phyloP scores from a whole-genome alignment of 2,888 invertebrate genomes.

The Luperina testacea region DNA sequence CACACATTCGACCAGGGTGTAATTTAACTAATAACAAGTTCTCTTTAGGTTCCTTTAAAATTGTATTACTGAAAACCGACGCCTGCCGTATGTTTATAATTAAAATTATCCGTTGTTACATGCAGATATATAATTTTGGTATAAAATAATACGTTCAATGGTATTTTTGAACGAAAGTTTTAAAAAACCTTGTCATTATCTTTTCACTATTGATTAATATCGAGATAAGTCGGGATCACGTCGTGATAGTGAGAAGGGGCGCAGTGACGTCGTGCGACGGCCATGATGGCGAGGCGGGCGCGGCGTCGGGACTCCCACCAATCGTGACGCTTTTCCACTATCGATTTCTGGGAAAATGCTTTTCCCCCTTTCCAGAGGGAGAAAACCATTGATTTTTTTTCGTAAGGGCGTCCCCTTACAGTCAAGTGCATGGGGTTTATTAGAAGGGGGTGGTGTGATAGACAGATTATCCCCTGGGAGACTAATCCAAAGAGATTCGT shows the following conservation, averaged over 20 bases:
- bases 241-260: constrained; percentile 32
- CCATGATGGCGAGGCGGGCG: constrained; percentile 83
- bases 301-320: constrained; percentile 80
- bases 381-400: constrained; percentile 19
- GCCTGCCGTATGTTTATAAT: constrained; percentile 76
- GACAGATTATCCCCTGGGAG: background rate
- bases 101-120: constrained; percentile 25
- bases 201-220: constrained; percentile 6
- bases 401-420: constrained; percentile 12
- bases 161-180: background rate
- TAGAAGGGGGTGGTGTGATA: constrained; percentile 2
- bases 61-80: constrained; percentile 55
- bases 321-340: constrained; percentile 81
- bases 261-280: constrained; percentile 73
- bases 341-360: constrained; percentile 82
- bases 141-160: background rate
- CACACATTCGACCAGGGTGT: constrained; percentile 77
- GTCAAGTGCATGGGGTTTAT: constrained; percentile 14
- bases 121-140: constrained; percentile 16
- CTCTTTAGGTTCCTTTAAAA: constrained; percentile 67
- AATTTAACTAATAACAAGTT: constrained; percentile 82
- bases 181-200: background rate
- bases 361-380: constrained; percentile 69
- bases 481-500: constrained; percentile 5
- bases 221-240: constrained; percentile 18